Evolutionary conservation across 2,113 vertebrate species (phyloP), one percentile per base, ranked within the genome.

Genomic region (Cebidichthys violaceus): DNA sequence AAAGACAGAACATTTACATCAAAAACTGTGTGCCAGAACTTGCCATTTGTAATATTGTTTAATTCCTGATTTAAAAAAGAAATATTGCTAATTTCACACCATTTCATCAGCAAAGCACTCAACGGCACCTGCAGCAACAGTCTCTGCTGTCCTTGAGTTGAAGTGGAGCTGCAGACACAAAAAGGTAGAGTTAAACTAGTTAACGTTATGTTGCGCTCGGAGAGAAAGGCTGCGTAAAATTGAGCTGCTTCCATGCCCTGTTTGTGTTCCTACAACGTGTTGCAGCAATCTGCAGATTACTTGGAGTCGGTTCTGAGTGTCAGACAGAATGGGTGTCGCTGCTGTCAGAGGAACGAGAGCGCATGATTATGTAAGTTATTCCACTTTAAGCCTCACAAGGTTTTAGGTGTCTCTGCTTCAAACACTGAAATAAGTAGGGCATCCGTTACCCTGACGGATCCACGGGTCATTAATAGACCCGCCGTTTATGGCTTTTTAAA

Each of bases 361-460:
- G 15, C 9, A 13, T 7, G 24, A n/a, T 55, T 73, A 54, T 43
- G 31, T 66, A 78, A 81, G 29, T 35, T 85, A 54, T 64, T 47
- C 73, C 17, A n/a, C 43, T 68, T 75, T 22, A 47, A 22, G 60
- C 43, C 17, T 13, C n/a, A 29, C 67, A 64, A 6, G 35, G n/a
- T 6, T 6, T 85, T 55, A 65, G 50, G 70, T 57, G 72, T 73
- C 78, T 86, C 47, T 57, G 59, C 57, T 81, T 71, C 57, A 29
- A 79, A 78, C 31, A 2, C 20, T 18, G 29, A 73, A 62, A 75
- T 45, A 88, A 86, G 68, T 77, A 75, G 79, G 85, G 10, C 85
- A 78, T 29, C 64, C 13, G 67, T 69, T 71, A 70, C 59, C 70
- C 35, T 1, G 45, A 55, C 22, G 14, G 71, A 84, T 59, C 77